Evolutionary conservation across 2,113 vertebrate species (phyloP).

Genomic region (Trematomus loennbergii): DNA sequence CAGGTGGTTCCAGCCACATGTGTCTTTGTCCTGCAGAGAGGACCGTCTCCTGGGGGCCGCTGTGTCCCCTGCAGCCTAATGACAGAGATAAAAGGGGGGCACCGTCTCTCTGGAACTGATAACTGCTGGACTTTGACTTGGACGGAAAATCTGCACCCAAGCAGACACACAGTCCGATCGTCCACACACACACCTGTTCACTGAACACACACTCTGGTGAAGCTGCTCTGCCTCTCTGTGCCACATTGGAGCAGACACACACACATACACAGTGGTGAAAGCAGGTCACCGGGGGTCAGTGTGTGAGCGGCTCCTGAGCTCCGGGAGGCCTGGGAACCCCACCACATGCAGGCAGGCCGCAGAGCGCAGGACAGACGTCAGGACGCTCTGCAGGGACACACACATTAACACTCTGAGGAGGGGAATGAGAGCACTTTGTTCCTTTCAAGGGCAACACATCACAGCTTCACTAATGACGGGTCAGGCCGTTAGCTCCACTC

Average conservation of each 20-base stretch:
- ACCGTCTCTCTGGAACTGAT: neutral
- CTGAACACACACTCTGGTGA: neutral
- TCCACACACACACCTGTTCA: slow-evolving; percentile 6
- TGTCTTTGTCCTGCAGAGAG: neutral
- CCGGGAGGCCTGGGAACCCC: slow-evolving; percentile 90
- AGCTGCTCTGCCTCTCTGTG: neutral
- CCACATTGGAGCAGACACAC: neutral
- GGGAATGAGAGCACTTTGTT: neutral
- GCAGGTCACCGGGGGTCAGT: slow-evolving; percentile 60
- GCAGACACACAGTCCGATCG: neutral
- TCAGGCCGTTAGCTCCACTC: neutral
- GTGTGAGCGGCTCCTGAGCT: slow-evolving; percentile 65
- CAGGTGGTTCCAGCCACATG: neutral
- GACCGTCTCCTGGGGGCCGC: neutral
- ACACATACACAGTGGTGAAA: slow-evolving; percentile 24
- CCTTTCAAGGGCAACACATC: neutral
- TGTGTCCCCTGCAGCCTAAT: slow-evolving; percentile 7
- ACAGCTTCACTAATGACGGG: neutral
- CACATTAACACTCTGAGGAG: neutral
- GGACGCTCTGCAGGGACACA: neutral
- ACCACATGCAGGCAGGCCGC: slow-evolving; percentile 87
- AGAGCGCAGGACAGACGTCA: slow-evolving; percentile 30
- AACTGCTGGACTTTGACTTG: slow-evolving; percentile 25
- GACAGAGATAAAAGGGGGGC: neutral
- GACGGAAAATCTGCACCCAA: neutral